Evolutionary conservation across 2,797 vertebrate species (phyloP).

Genomic region (Chelidonichthys spinosus): DNA sequence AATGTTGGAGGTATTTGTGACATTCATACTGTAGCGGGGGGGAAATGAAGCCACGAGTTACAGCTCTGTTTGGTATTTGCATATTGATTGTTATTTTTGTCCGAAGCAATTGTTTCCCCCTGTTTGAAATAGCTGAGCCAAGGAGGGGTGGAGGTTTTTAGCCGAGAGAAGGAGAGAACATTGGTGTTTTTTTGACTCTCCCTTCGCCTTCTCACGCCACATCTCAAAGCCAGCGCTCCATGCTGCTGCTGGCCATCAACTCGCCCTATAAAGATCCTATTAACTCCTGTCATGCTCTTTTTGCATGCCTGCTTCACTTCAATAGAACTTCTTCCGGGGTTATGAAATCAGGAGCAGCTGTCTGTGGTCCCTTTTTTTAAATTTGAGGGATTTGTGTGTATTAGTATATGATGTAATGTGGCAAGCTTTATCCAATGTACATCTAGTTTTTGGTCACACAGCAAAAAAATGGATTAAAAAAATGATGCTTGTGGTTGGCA

Average conservation of each 20-base stretch:
- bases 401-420: too few species aligned
- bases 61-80: conserved; percentile 21
- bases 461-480: not conserved
- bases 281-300: not conserved
- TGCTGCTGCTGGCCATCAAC: conserved; percentile 6
- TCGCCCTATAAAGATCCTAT: not conserved
- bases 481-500: not conserved
- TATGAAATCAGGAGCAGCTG: too few species aligned
- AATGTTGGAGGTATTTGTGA: conserved; percentile 29
- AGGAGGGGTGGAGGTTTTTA: not conserved
- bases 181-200: not conserved
- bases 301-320: not conserved
- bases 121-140: conserved; percentile 19
- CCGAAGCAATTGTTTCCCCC: not conserved
- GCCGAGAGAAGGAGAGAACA: not conserved
- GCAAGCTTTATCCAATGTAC: too few species aligned
- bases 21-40: conserved; percentile 17
- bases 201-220: not conserved
- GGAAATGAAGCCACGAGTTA: conserved; percentile 8
- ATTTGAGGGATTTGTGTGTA: too few species aligned
- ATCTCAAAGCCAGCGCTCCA: not conserved
- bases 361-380: too few species aligned
- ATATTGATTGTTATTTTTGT: conserved; percentile 42
- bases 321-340: not conserved
- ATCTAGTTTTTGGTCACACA: too few species aligned